Evolutionary conservation across 1,140 invertebrate species (phyloP).

Genomic region (Babylonia areolata): DNA sequence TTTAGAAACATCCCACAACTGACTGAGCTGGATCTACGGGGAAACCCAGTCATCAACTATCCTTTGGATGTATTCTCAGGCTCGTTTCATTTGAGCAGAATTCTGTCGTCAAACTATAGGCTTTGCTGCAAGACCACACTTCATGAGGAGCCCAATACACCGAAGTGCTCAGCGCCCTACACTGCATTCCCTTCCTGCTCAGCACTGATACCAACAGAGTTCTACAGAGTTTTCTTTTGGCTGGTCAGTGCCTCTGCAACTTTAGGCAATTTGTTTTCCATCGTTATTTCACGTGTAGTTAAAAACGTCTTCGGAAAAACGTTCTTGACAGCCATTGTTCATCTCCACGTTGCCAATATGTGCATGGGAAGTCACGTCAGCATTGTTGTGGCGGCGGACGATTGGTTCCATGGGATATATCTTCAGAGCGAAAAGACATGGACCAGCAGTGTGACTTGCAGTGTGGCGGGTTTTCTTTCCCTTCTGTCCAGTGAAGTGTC

Average conservation of each 20-base stretch:
- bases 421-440: neutral
- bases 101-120: constrained; percentile 48
- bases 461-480: neutral
- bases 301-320: neutral
- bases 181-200: constrained; percentile 56
- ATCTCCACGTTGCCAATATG: neutral
- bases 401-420: neutral
- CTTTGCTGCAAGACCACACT: constrained; percentile 55
- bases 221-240: constrained; percentile 55
- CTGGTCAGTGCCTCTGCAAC: constrained; percentile 52
- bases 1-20: neutral
- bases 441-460: neutral
- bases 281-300: neutral
- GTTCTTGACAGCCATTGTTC: neutral
- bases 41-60: neutral
- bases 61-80: constrained; percentile 33
- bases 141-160: constrained; percentile 30
- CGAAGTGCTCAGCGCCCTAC: constrained; percentile 49
- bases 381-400: neutral
- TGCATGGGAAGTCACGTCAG: neutral
- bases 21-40: neutral
- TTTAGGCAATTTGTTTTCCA: constrained; percentile 42
- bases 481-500: neutral
- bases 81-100: neutral
- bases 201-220: constrained; percentile 49